A percentile compares a stretch with the other conserved stretches of the same genome.
Evolutionary conservation across 2,797 vertebrate species (phyloP).

Genomic region (Epinephelus malabaricus): DNA sequence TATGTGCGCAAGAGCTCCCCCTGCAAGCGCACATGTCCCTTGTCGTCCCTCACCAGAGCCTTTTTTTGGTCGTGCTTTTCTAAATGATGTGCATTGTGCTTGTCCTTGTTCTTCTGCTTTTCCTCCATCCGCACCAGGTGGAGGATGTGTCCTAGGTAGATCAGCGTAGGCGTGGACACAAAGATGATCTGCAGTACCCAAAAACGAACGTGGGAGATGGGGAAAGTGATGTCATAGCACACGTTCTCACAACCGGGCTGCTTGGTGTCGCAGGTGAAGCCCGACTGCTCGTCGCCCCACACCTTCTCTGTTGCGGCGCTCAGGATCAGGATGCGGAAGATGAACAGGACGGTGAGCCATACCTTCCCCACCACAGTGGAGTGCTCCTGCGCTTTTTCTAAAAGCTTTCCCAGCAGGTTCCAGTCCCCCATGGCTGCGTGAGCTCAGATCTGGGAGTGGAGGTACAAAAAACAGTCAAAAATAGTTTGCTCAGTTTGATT

Average conservation of each 20-base stretch:
- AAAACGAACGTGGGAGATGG: conserved; percentile 92
- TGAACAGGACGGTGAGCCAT: conserved; percentile 92
- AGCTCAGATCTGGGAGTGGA: conserved; percentile 61
- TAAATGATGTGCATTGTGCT: conserved; percentile 12
- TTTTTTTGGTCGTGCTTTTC: conserved; percentile 73
- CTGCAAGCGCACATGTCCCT: conserved; percentile 84
- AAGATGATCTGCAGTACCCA: conserved; percentile 96
- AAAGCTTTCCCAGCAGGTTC: conserved; percentile 91
- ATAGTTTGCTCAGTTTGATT: not conserved
- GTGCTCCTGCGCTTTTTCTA: conserved; percentile 92
- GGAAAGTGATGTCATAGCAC: conserved; percentile 93
- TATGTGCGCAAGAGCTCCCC: conserved; percentile 90
- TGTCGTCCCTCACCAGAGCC: conserved; percentile 67
- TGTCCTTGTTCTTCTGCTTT: conserved; percentile 81
- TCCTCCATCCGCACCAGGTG: conserved; percentile 91
- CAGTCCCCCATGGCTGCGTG: conserved; percentile 90
- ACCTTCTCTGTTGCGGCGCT: conserved; percentile 91
- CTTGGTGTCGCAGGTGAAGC: conserved; percentile 92
- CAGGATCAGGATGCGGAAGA: conserved; percentile 91
- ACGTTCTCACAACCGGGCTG: conserved; percentile 93
- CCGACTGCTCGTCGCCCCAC: conserved; percentile 91
- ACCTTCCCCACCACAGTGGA: conserved; percentile 92
- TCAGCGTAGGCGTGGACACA: conserved; percentile 90
- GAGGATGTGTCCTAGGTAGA: conserved; percentile 92
- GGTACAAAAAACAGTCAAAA: conserved; percentile 1